phyloP scores from a whole-genome alignment of 2,888 invertebrate species.

The Lepidochrysops patricia region DNA sequence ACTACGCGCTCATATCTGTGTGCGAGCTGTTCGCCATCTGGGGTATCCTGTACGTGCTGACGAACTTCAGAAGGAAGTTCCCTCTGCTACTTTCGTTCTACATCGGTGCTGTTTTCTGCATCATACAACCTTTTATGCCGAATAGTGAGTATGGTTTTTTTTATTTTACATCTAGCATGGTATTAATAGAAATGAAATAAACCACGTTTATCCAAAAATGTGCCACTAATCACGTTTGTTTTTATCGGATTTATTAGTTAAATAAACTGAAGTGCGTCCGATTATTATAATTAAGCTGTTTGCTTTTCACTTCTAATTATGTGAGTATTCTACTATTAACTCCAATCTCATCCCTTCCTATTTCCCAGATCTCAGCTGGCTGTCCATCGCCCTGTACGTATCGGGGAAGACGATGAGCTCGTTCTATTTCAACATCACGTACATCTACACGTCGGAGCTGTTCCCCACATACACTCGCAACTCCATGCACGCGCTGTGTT shows the following conservation, averaged over 20 bases:
- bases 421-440: conserved; percentile 75
- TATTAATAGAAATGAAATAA: too few species aligned
- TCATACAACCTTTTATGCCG: conserved; percentile 75
- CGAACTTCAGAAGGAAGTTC: conserved; percentile 69
- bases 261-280: too few species aligned
- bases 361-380: conserved; percentile 51
- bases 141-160: conserved; percentile 61
- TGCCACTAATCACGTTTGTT: too few species aligned
- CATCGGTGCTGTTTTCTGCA: conserved; percentile 71
- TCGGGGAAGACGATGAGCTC: conserved; percentile 77
- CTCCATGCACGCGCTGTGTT: conserved; percentile 78
- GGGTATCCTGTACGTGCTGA: conserved; percentile 68
- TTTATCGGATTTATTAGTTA: too few species aligned
- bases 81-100: conserved; percentile 72
- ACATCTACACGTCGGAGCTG: conserved; percentile 78
- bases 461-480: conserved; percentile 79
- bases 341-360: too few species aligned
- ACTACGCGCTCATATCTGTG: conserved; percentile 77
- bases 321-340: too few species aligned
- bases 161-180: too few species aligned
- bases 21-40: conserved; percentile 76
- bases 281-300: too few species aligned
- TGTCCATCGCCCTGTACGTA: conserved; percentile 71
- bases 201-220: too few species aligned
- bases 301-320: too few species aligned